These are phyloP conservation scores for Steromphala cineraria DNA, from an alignment of 2,888 invertebrate species.

Conservation along the genomic window DNA sequence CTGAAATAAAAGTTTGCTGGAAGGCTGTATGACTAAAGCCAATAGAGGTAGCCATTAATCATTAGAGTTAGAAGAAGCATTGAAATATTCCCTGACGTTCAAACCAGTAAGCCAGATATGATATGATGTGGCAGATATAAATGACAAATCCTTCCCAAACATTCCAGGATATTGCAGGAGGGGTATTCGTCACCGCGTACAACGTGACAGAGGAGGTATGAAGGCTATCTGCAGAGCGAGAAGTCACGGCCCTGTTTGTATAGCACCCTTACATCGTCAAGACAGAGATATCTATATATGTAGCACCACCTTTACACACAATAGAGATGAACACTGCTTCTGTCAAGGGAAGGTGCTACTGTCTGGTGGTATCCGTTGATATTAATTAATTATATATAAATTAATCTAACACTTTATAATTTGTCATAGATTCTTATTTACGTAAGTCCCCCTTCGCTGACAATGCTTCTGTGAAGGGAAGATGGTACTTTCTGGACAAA, in stretches of 20 bases:
- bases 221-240: background rate
- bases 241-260: background rate
- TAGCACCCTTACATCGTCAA: background rate
- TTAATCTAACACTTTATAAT: too few relatives aligned
- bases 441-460: too few relatives aligned
- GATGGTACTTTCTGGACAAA: too few relatives aligned
- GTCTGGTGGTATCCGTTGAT: too few relatives aligned
- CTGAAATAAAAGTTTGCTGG: background rate
- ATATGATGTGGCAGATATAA: background rate
- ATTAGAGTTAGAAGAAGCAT: background rate
- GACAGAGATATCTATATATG: background rate
- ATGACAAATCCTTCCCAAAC: background rate
- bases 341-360: too few relatives aligned
- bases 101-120: background rate
- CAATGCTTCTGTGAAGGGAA: too few relatives aligned
- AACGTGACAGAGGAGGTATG: background rate
- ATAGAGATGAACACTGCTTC: too few relatives aligned
- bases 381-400: too few relatives aligned
- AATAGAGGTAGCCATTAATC: background rate
- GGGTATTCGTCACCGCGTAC: background rate
- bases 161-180: background rate
- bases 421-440: too few relatives aligned
- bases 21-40: background rate
- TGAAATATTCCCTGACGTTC: conserved; percentile 6
- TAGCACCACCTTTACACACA: background rate